phyloP scores from a whole-genome alignment of 2,113 vertebrate species.

The Brachypodius melanocephalos region DNA sequence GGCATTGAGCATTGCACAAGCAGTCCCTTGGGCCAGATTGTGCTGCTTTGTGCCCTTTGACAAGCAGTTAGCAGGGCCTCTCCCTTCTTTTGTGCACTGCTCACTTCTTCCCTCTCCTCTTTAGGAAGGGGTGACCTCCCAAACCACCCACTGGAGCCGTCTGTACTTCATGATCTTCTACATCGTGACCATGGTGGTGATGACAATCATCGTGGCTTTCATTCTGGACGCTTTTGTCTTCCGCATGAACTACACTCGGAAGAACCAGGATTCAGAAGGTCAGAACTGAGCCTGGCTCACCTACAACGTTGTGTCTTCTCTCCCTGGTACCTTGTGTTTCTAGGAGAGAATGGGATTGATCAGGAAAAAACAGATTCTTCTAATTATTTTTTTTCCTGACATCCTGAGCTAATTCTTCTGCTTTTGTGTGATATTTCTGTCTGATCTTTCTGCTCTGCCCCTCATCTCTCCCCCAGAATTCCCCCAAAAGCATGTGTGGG shows the following conservation, averaged over 20 bases:
- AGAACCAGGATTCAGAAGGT: slow-evolving; percentile 88
- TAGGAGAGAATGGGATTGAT: not conserved
- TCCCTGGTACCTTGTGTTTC: not conserved
- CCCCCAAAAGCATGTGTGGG: not conserved
- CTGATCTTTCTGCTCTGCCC: not conserved
- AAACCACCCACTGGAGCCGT: slow-evolving; percentile 95
- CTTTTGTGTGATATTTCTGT: not conserved
- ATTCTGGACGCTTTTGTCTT: slow-evolving; percentile 98
- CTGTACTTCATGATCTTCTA: slow-evolving; percentile 99
- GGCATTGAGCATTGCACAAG: not conserved
- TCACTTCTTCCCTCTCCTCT: not conserved
- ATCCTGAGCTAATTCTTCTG: not conserved
- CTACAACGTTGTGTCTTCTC: rapidly evolving
- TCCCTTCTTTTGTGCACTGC: not conserved
- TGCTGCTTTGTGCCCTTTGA: not conserved
- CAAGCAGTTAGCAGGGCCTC: not conserved
- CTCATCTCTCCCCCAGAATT: not conserved
- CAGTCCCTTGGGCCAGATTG: not conserved
- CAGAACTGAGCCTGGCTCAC: not conserved
- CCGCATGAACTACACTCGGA: slow-evolving; percentile 97
- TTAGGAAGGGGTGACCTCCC: slow-evolving; percentile 95
- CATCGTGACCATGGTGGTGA: slow-evolving; percentile 98
- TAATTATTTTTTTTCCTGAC: not conserved
- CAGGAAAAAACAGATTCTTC: not conserved
- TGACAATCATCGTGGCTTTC: slow-evolving; percentile 98